Evolutionary conservation across 2,888 invertebrate species (phyloP), one percentile per base, ranked within the genome.

Genomic region (Helobdella robusta): DNA sequence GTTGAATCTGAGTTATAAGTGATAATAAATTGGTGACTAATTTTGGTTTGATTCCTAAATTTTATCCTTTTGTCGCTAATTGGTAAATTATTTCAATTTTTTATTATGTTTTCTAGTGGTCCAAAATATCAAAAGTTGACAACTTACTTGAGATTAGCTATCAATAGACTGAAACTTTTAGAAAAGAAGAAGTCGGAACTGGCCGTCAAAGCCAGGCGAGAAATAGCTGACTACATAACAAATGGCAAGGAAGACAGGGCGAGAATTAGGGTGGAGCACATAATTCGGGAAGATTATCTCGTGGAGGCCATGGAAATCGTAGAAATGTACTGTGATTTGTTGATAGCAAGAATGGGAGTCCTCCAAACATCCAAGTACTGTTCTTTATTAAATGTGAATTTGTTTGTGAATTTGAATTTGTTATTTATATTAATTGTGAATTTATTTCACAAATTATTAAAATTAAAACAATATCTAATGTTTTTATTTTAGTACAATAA

Each of bases 261-360:
- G 0, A 89, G 91, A 79, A 98, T 99, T 70, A 84, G 97, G 32
- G 98, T 99, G 11, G 98, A 99, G 81, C 91, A 95, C 74, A 98
- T 99, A 66, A 94, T 99, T 74, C 86, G 98, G 56, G 95, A 97
- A 81, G 98, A 99, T 81, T 99, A 98, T 79, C 84, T 97, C 81
- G 95, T 98, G 2, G 98, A 99, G 81, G 97, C 97, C 0, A 92
- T 97, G 89, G 98, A 99, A 83, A 85, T 98, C 67, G 86, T 98
- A 0, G 98, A 99, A 83, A 97, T 98, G 94, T 98, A 93, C 78
- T 97, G 98, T 81, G 98, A 99, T 81, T 83, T 98, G 62, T 80
- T 99, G 54, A 80, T 99, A 64, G 97, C 98, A 0, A 84, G 98
- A 74, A 97, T 95, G 81, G 98, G 97, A 0, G 83, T 99, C 11